Conservation (phyloP, 1,140 invertebrate genomes). For the Hormaphis cornu region DNA sequence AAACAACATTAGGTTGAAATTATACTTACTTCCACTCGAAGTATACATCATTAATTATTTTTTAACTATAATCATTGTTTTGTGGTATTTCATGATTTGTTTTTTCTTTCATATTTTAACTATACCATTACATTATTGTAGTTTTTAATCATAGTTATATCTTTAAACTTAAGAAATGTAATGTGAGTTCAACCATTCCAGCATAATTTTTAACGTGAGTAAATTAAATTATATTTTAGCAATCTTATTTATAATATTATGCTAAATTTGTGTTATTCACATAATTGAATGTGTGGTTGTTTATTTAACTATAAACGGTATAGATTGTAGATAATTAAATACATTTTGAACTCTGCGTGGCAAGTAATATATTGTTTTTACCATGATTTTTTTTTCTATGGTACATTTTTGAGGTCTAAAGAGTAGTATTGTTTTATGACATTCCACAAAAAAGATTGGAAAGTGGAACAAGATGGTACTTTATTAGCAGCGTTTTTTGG, state of each 20-base stretch:
- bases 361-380: neutral
- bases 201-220: neutral
- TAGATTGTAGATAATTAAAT: neutral
- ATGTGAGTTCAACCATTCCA: slow-evolving; percentile 8
- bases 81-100: neutral
- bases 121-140: slow-evolving; percentile 12
- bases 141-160: slow-evolving; percentile 7
- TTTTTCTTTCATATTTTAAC: slow-evolving; percentile 18
- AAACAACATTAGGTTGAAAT: neutral
- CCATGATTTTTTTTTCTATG: neutral
- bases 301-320: neutral
- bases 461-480: too few species aligned
- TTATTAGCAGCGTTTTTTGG: too few species aligned
- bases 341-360: neutral
- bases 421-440: too few species aligned
- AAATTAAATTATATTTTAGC: slow-evolving; percentile 19
- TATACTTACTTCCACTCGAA: neutral
- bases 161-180: neutral
- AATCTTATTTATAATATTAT: neutral
- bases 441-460: too few species aligned
- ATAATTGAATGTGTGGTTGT: neutral
- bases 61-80: slow-evolving; percentile 5
- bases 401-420: too few species aligned
- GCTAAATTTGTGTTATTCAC: neutral
- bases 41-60: neutral